Conservation (phyloP, 1,140 invertebrate species). For the Aporrectodea caliginosa region DNA sequence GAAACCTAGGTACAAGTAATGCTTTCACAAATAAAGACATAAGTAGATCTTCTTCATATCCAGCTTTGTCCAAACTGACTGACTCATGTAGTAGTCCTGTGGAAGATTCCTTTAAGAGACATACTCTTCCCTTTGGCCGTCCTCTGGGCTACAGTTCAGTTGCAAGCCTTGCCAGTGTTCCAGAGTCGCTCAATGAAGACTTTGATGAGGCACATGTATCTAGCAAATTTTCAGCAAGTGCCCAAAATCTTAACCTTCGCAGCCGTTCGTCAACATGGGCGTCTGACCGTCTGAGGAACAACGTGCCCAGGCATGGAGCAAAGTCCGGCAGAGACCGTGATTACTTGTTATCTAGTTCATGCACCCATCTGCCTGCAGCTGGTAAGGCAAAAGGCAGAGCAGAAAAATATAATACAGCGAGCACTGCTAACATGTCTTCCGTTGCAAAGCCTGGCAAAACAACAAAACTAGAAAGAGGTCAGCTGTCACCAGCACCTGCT, state of each 20-base stretch:
- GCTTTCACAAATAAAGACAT: background rate
- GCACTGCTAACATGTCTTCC: too few relatives aligned
- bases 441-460: too few relatives aligned
- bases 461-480: too few relatives aligned
- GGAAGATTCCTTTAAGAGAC: background rate
- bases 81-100: background rate
- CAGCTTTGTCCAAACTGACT: background rate
- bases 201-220: background rate
- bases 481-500: too few relatives aligned
- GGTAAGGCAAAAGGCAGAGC: too few relatives aligned
- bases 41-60: background rate
- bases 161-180: background rate
- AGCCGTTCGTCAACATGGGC: background rate
- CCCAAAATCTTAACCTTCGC: background rate
- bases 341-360: too few relatives aligned
- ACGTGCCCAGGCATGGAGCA: too few relatives aligned
- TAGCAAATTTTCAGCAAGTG: background rate
- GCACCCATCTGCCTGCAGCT: too few relatives aligned
- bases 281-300: background rate
- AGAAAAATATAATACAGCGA: too few relatives aligned
- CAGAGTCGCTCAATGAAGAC: background rate
- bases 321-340: too few relatives aligned
- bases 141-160: background rate
- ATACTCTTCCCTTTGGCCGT: background rate
- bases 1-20: background rate